These are phyloP conservation scores for Villa cingulata DNA, from an alignment of 2,888 invertebrate species.

Conservation along the genomic window DNA sequence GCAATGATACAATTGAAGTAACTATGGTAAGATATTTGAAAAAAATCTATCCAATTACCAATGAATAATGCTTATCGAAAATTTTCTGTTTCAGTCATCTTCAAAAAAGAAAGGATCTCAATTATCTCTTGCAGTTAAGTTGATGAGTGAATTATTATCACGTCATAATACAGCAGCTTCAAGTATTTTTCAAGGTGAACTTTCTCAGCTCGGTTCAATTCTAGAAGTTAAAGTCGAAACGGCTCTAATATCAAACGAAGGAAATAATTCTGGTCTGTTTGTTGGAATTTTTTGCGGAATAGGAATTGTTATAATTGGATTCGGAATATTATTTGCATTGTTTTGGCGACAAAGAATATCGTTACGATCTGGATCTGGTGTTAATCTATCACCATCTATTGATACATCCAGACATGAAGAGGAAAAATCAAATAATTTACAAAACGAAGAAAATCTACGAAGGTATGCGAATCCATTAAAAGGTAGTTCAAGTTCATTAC, in stretches of 20 bases:
- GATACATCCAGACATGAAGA: constrained; percentile 60
- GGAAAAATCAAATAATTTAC: constrained; percentile 80
- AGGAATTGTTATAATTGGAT: constrained; percentile 33
- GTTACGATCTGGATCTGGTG: constrained; percentile 39
- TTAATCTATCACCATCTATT: constrained; percentile 40
- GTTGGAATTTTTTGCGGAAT: constrained; percentile 37
- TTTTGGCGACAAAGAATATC: constrained; percentile 44
- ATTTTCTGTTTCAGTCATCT: constrained; percentile 37
- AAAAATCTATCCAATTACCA: neutral
- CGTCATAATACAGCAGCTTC: constrained; percentile 30
- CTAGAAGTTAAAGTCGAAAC: constrained; percentile 64
- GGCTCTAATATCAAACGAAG: constrained; percentile 39
- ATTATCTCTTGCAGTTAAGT: constrained; percentile 42
- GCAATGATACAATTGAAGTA: constrained; percentile 72
- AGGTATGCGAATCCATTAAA: constrained; percentile 70
- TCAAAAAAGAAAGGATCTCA: constrained; percentile 35
- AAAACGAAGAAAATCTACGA: constrained; percentile 79
- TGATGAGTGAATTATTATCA: constrained; percentile 49
- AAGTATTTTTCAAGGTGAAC: constrained; percentile 40
- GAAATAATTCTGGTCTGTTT: constrained; percentile 31
- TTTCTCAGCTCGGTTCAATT: constrained; percentile 54
- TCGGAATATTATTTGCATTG: constrained; percentile 39
- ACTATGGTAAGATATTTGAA: constrained; percentile 50
- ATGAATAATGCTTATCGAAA: neutral
- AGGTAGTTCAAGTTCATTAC: constrained; percentile 41